Evolutionary conservation across 2,113 vertebrate species (phyloP), one percentile per base, ranked within the genome.

Genomic region (Otocyon megalotis): DNA sequence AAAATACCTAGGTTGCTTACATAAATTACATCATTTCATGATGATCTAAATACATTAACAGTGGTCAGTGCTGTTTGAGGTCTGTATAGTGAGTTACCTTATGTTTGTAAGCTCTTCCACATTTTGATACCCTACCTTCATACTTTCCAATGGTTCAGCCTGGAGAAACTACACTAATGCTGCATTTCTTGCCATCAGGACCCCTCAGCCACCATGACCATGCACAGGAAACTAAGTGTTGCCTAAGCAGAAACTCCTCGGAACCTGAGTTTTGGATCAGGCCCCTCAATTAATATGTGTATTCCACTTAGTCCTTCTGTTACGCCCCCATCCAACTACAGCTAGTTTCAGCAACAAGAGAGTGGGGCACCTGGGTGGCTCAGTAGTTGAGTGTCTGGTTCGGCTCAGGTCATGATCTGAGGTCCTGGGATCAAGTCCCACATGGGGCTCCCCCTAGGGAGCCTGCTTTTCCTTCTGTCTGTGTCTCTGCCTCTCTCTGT

Each of bases 1-100:
- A 89, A 93, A 79, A 43, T 30, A 54, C 53, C n/a, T 65, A 53
- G 56, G 54, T 62, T 81, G 8, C 5, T 96, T 76, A 56, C 32
- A 37, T 91, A 74, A 89, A 92, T 86, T 91, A 7, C 4, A 91
- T 89, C 8, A 20, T 81, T 94, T 93, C 74, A 62, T 88, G 32
- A 62, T 1, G 3, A 62, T 83, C 81, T 81, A 32, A 93, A 37
- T 8, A 88, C 1, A 56, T 88, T 82, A 83, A 56, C 53, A 87
- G 30, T 24, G 19, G 20, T 84, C n/a, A 88, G 17, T 15, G 5
- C 15, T 93, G 60, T 88, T n/a, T 48, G 11, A 88, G 6, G 15
- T 58, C 22, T 37, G 37, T 71, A 8, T 15, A 71, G 11, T 15
- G 65, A 72, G 24, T 16, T 6, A 71, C 22, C 8, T 48, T 87